These are phyloP conservation scores for Diaphora mendica DNA, from an alignment of 2,888 invertebrate species.

Conservation along the genomic window DNA sequence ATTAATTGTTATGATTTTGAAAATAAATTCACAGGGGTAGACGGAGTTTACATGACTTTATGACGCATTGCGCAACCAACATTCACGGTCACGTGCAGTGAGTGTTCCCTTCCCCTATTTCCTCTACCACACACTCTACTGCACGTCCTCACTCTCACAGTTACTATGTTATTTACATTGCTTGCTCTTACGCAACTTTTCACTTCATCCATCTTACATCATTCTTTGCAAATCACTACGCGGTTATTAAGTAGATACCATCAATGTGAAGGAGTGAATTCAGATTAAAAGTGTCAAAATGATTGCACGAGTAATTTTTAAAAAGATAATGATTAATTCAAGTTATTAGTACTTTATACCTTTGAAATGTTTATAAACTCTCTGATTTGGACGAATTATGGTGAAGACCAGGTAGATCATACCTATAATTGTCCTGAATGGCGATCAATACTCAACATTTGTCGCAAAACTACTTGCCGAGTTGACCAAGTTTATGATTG, in stretches of 20 bases:
- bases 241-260: not conserved
- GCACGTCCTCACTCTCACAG: slow-evolving; percentile 4
- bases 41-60: slow-evolving; percentile 66
- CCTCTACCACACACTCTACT: slow-evolving; percentile 20
- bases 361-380: too few relatives aligned
- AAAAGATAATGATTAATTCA: not conserved
- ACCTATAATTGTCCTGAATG: not conserved
- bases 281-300: not conserved
- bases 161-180: slow-evolving; percentile 44
- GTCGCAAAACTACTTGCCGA: not conserved
- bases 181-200: slow-evolving; percentile 46
- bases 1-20: slow-evolving; percentile 22
- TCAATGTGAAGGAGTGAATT: not conserved
- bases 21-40: slow-evolving; percentile 25
- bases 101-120: slow-evolving; percentile 18
- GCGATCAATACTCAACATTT: not conserved
- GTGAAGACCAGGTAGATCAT: too few relatives aligned
- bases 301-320: not conserved
- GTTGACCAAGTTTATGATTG: not conserved
- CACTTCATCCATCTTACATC: slow-evolving; percentile 20
- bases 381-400: too few relatives aligned
- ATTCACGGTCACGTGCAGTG: slow-evolving; percentile 66
- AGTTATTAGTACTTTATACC: too few relatives aligned
- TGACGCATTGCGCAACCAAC: slow-evolving; percentile 67
- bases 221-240: slow-evolving; percentile 10